Conservation (phyloP, 2,797 vertebrate species). For the Danionella dracula region DNA sequence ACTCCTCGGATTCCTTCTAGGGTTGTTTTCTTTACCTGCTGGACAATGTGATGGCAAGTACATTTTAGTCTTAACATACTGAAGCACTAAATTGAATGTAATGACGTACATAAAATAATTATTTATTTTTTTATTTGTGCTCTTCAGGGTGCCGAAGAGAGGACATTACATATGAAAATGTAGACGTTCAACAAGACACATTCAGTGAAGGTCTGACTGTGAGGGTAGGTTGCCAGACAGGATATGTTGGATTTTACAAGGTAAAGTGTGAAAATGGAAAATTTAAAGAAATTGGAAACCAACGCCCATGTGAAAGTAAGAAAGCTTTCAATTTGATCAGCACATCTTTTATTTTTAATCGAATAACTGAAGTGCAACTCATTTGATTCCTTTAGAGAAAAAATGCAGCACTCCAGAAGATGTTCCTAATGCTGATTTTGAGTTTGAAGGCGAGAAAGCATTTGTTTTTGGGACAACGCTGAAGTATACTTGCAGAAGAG, state of each 20-base stretch:
- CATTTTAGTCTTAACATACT: neutral
- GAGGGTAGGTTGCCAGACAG: slow-evolving; percentile 53
- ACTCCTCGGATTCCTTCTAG: slow-evolving; percentile 40
- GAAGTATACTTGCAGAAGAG: slow-evolving; percentile 58
- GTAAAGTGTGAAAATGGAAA: slow-evolving; percentile 25
- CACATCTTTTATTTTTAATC: too few relatives aligned
- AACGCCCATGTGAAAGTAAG: slow-evolving; percentile 58
- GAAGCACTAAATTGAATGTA: too few relatives aligned
- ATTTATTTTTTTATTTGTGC: neutral
- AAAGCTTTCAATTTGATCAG: neutral
- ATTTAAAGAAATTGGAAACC: neutral
- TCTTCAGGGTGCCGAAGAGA: accelerated
- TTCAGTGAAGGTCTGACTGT: slow-evolving; percentile 20
- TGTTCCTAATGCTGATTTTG: slow-evolving; percentile 57
- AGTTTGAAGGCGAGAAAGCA: slow-evolving; percentile 43
- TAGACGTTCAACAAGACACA: neutral
- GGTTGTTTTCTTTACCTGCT: slow-evolving; percentile 37
- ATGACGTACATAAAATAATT: too few relatives aligned
- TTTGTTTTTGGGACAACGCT: slow-evolving; percentile 68
- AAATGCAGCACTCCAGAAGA: slow-evolving; percentile 68
- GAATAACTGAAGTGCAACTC: too few relatives aligned
- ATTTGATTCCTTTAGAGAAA: slow-evolving; percentile 48
- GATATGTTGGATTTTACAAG: slow-evolving; percentile 57
- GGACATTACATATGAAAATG: slow-evolving; percentile 19
- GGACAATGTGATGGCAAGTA: slow-evolving; percentile 53